Base-by-base conservation (phyloP, 2,113 vertebrate species). In the Gadus macrocephalus region DNA sequence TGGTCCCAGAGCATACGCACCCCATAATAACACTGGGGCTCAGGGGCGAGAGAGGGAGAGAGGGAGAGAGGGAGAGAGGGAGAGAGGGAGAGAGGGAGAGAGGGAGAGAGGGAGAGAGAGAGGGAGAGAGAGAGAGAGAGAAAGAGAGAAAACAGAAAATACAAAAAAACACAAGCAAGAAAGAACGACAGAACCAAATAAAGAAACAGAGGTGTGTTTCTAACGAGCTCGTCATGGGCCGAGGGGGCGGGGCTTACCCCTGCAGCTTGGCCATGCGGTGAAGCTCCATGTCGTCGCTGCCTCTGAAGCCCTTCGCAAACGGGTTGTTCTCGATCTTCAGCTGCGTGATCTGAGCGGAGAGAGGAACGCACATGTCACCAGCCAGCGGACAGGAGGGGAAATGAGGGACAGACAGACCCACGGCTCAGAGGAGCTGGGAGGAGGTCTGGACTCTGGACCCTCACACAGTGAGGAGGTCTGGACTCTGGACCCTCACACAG, bases 191-290 rank as follows among this genome's bases (percentile, higher is more conserved):
- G 59, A 42, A 31, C 28, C 17, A 35, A 38, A 15, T 60, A 4
- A 22, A 25, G 8, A 5, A 62, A 62, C 19, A 3, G 12, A 20
- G 19, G 22, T 62, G 4, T 16, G 31, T 12, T 53, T 22, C 38
- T 53, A 61, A 61, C 20, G 20, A 20, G 9, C 9, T 14, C 19
- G 6, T 19, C 63, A 38, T 17, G 53, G n/a, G 53, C 19, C 12
- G 7, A 27, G 19, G 22, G 19, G 66, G 22, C 65, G 69, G 42
- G n/a, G 75, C 88, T 89, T 89, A 98, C 95, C 96, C 94, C 83
- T 95, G 95, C 78, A 96, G 92, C 68, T 95, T 91, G 66, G 95
- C 95, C 94, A 97, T 94, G 68, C 95, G 93, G 81, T 96, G 95
- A 38, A 95, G 88, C 71, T 98, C 95, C 84, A 96, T 94, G 82